Evolutionary conservation across 2,888 invertebrate genomes (phyloP).

Genomic region (Ochropleura leucogaster): DNA sequence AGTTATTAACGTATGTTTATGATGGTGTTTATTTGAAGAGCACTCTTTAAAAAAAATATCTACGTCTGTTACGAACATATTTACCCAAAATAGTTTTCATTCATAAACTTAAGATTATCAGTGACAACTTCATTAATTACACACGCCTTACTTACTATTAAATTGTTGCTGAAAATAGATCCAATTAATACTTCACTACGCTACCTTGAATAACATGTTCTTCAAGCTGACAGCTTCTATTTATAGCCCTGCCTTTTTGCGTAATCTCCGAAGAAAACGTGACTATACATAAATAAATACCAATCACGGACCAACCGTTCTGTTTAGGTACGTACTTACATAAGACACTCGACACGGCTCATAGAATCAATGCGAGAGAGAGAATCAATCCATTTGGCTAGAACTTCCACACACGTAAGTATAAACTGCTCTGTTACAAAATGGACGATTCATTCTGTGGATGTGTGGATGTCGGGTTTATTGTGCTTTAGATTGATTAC

Average conservation of each 20-base stretch:
- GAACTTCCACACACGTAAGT: constrained; percentile 57
- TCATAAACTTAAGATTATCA: not conserved
- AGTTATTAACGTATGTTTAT: not conserved
- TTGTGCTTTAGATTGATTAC: constrained; percentile 60
- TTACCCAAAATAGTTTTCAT: not conserved
- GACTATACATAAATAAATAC: constrained; percentile 3
- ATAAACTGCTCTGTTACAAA: constrained; percentile 66
- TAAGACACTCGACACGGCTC: constrained; percentile 13
- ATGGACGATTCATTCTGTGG: constrained; percentile 64
- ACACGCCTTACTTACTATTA: not conserved
- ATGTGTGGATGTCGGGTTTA: constrained; percentile 54
- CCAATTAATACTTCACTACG: not conserved
- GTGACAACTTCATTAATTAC: not conserved
- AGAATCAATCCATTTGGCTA: constrained; percentile 62
- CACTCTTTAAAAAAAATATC: too few relatives aligned
- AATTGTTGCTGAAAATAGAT: not conserved
- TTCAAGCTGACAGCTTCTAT: not conserved
- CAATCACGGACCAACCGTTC: constrained; percentile 6
- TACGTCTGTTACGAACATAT: not conserved
- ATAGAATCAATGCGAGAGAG: constrained; percentile 55
- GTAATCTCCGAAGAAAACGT: constrained; percentile 5
- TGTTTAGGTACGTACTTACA: constrained; percentile 8
- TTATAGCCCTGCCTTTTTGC: not conserved
- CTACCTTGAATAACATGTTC: not conserved
- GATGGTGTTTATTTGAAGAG: not conserved